phyloP scores from a whole-genome alignment of 2,113 vertebrate species.

The Pluvialis apricaria region DNA sequence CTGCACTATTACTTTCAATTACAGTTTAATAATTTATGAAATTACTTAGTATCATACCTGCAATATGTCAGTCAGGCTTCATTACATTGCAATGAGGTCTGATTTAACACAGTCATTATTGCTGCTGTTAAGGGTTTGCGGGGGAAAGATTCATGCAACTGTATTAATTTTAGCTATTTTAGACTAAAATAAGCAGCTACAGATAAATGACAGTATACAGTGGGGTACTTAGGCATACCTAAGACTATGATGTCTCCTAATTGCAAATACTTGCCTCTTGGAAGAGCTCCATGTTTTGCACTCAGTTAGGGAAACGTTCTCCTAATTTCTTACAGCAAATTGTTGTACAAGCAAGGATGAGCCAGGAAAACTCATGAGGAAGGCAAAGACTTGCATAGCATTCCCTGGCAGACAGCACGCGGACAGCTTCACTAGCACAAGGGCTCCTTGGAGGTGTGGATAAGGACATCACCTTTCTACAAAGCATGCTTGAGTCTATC shows the following conservation, averaged over 20 bases:
- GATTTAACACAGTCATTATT: slow-evolving; percentile 77
- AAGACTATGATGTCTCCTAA: neutral
- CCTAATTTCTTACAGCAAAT: neutral
- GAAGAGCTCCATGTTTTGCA: neutral
- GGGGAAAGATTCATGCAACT: slow-evolving; percentile 53
- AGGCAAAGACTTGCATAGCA: neutral
- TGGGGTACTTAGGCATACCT: neutral
- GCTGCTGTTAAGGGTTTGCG: slow-evolving; percentile 68
- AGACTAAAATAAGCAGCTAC: slow-evolving; percentile 66
- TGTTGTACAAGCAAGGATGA: neutral
- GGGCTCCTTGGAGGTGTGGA: neutral
- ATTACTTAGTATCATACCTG: slow-evolving; percentile 76
- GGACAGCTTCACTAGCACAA: neutral
- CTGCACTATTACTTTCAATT: slow-evolving; percentile 76
- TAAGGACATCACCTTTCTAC: neutral
- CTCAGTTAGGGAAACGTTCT: neutral
- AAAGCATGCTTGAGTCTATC: neutral
- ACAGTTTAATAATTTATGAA: slow-evolving; percentile 77
- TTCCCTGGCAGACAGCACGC: neutral
- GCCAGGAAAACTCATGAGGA: neutral
- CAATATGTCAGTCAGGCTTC: slow-evolving; percentile 75
- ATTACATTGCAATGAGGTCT: slow-evolving; percentile 75
- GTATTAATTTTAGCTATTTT: slow-evolving; percentile 60
- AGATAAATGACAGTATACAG: neutral
- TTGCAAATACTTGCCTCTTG: neutral